Conservation (phyloP, 2,113 vertebrate genomes). For the Panthera uncia region DNA sequence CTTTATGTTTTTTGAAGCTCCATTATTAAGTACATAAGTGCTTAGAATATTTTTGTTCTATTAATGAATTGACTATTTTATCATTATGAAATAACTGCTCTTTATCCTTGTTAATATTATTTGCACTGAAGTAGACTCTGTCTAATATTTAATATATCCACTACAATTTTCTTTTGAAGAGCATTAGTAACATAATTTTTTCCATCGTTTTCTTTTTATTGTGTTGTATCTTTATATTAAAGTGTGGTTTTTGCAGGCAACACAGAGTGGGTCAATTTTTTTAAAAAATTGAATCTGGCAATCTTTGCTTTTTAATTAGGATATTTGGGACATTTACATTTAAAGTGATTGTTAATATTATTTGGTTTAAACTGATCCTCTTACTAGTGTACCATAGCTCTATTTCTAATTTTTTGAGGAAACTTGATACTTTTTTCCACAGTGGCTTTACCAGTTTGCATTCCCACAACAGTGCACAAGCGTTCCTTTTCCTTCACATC, state of each 20-base stretch:
- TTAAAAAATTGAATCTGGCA: not conserved
- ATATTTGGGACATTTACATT: not conserved
- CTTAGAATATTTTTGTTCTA: too few species aligned
- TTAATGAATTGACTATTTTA: too few species aligned
- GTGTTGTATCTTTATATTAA: not conserved
- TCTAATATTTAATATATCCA: not conserved
- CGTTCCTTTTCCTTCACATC: too few species aligned
- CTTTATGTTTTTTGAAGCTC: too few species aligned
- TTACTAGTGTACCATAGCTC: not conserved
- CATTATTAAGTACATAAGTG: too few species aligned
- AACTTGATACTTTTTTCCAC: too few species aligned
- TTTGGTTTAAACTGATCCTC: not conserved
- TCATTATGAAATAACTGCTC: too few species aligned
- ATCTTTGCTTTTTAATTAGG: not conserved
- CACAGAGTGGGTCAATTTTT: not conserved
- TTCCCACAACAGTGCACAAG: too few species aligned
- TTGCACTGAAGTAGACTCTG: not conserved
- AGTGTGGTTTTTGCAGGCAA: not conserved
- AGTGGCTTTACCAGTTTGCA: too few species aligned
- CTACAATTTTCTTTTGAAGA: not conserved
- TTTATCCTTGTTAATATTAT: too few species aligned
- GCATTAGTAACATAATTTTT: not conserved
- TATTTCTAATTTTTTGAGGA: too few species aligned
- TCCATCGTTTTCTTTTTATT: not conserved
- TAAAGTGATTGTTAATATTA: not conserved